Evolutionary conservation across 2,888 invertebrate genomes (phyloP), one percentile per base, ranked within the genome.

Genomic region (Ametastegia equiseti): DNA sequence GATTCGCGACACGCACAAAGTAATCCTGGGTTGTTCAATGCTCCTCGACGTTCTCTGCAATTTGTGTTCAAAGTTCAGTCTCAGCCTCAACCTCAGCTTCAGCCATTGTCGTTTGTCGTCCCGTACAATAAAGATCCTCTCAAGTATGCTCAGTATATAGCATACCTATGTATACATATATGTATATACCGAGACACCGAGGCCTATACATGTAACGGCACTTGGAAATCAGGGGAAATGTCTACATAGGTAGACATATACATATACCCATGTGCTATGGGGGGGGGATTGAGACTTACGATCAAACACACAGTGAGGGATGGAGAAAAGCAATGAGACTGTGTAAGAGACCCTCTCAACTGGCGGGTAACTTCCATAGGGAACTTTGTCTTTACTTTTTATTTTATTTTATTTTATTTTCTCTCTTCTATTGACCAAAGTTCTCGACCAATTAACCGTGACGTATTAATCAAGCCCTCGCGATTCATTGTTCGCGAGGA

Each of bases 71-170:
- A 3, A 65, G 15, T 50, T 50, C 15, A 50, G 50, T 15, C 50
- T 50, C 50, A 13, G 13, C 50, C 13, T n/a, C n/a, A 36, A 36
- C 33, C 23, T 23, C 60, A 30, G 60, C 60, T 30, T 30, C 30
- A 11, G 60, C 60, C 60, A 30, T 60, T 60, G 65, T 65, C 39
- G 36, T 65, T 65, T 39, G 36, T 65, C 39, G 65, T 65, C 65
- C 65, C 65, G 23, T 65, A 39, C 65, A 65, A 65, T 65, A 39
- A 65, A 65, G 65, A 65, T 65, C 65, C 36, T 39, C 65, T 33
- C 65, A 39, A 65, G 65, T 36, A 65, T 60, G n/a, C n/a, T n/a
- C n/a, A n/a, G n/a, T 19, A n/a, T 36, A 7, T 19, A n/a, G 39
- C 19, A n/a, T 36, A 36, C 36, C 23, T 7, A 19, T 65, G 33